Evolutionary conservation across 2,113 vertebrate species (phyloP), one percentile per base, ranked within the genome.

Genomic region (Orycteropus afer): DNA sequence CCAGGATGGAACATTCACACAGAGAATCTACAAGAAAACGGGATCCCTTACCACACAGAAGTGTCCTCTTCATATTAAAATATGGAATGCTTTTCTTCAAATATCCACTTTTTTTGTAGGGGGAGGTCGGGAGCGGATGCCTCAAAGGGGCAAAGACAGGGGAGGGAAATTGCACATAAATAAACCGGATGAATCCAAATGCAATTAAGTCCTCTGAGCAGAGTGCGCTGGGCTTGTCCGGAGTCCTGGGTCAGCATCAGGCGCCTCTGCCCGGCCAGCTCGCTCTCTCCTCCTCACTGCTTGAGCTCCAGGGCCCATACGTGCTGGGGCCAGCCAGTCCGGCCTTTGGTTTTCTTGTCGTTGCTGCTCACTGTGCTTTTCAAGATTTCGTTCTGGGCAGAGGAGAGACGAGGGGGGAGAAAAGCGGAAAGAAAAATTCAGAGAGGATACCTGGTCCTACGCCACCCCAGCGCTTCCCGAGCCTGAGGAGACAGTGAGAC

Each of bases 251-350:
- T 95, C 86, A 84, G 91, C 73, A 7, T 74, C 73, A 59, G 80
- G 94, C 40, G 67, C 78, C 81, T 7, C 32, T 80, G 94, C 90
- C 79, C 53, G 90, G 94, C 88, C 96, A 96, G 29, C 86, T 95
- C 80, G 40, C 79, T 80, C 91, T 95, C 97, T 97, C 74, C 22
- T 94, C 95, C 95, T 99, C 98, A 99, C 98, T 99, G 99, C 98
- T 99, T 99, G 97, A 99, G 99, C 98, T 99, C 99, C 98, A 99
- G 98, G 96, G 99, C 99, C 99, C 99, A 99, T 97, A 99, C 99
- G 86, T 99, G 99, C 98, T 99, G 99, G 42, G 99, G 99, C 99
- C 99, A 99, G 97, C 99, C 99, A 93, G 99, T 99, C 97, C 99
- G 98, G 65, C 99, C 99, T 99, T 99, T 99, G 90, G 98, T 99